Conservation (phyloP, 2,888 invertebrate genomes). For the Volucella zonaria region DNA sequence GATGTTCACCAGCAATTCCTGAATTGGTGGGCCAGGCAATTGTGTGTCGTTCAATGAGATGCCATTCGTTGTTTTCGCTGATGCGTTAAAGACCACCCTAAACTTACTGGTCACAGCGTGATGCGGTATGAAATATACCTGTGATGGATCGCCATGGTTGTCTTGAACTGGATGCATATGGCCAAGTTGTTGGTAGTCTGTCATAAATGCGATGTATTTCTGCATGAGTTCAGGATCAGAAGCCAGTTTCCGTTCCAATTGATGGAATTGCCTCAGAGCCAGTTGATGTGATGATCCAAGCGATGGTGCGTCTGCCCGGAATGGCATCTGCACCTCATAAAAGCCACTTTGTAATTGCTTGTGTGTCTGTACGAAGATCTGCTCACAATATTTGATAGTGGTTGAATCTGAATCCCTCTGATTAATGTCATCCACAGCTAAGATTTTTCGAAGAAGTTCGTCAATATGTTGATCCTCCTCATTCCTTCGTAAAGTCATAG, state of each 20-base stretch:
- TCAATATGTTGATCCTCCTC: no score
- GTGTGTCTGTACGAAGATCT: neutral
- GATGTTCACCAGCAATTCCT: conserved; percentile 9
- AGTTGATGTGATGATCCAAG: neutral
- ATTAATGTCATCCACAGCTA: conserved; percentile 2
- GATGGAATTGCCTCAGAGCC: conserved; percentile 1
- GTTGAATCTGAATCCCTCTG: neutral
- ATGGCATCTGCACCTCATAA: no score
- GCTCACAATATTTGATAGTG: conserved; percentile 4
- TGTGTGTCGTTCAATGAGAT: conserved; percentile 18
- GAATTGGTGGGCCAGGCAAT: conserved; percentile 1
- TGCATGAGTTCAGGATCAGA: conserved; percentile 4
- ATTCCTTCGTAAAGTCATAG: no score
- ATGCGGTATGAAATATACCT: conserved; percentile 51
- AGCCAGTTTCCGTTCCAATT: conserved; percentile 11
- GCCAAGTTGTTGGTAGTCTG: conserved; percentile 8
- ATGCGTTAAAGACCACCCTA: conserved; percentile 54
- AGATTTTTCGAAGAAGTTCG: neutral
- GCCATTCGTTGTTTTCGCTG: conserved; percentile 19
- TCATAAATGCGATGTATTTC: neutral
- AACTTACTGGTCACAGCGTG: conserved; percentile 56
- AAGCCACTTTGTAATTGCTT: no score
- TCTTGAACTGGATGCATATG: conserved; percentile 8
- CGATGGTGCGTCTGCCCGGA: no score
- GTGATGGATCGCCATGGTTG: neutral